Percentiles rank a stretch among this genome's conserved stretches.
phyloP scores from a whole-genome alignment of 2,888 invertebrate genomes.

The Polydesmus complanatus region DNA sequence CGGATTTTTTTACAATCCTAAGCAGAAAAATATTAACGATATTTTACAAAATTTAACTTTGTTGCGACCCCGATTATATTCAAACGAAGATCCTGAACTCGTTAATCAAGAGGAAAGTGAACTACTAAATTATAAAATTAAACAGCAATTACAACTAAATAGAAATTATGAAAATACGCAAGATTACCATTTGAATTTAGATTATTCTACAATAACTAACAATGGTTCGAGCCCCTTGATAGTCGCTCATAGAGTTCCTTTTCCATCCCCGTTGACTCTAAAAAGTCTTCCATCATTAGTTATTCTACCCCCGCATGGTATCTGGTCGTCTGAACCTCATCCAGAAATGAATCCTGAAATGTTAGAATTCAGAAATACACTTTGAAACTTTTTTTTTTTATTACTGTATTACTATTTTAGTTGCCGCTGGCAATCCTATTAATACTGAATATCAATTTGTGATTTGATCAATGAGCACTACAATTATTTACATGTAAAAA shows the following conservation, averaged over 20 bases:
- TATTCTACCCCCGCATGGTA: not conserved
- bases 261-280: not conserved
- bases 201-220: not conserved
- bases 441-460: too few species aligned
- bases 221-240: not conserved
- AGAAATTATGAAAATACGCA: not conserved
- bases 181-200: not conserved
- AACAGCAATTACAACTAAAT: not conserved
- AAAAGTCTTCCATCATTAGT: not conserved
- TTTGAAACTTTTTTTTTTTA: too few species aligned
- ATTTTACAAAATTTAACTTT: not conserved
- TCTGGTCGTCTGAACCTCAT: not conserved
- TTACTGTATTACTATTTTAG: too few species aligned
- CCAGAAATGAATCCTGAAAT: too few species aligned
- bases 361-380: too few species aligned
- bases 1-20: slow-evolving; percentile 4
- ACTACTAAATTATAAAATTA: not conserved
- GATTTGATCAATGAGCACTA: too few species aligned
- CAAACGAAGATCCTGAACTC: not conserved
- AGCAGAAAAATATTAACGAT: not conserved
- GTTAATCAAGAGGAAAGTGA: not conserved
- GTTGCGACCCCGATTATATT: not conserved
- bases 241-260: not conserved
- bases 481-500: too few species aligned
- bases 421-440: too few species aligned